phyloP scores from a whole-genome alignment of 2,113 vertebrate species.

The Otis tarda region DNA sequence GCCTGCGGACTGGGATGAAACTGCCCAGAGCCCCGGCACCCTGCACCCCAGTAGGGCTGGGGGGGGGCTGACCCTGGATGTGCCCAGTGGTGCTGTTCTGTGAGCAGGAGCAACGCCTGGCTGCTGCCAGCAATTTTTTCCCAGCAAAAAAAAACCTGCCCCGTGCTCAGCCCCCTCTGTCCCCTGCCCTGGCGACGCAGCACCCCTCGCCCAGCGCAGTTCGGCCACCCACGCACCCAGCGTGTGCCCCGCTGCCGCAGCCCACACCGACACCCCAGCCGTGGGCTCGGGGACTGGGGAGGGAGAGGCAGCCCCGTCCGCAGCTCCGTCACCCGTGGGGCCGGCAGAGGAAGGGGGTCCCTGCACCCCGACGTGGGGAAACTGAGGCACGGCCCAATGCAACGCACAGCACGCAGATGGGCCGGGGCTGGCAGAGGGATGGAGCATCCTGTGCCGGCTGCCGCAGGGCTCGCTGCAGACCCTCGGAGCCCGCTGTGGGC shows the following conservation, averaged over 20 bases:
- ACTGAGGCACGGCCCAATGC: background rate
- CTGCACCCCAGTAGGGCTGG: rapidly evolving
- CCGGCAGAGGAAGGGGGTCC: background rate
- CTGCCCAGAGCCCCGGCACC: background rate
- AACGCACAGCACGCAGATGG: rapidly evolving
- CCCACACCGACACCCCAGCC: rapidly evolving
- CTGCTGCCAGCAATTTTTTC: background rate
- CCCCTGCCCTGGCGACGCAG: background rate
- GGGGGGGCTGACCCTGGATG: no score
- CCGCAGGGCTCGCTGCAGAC: rapidly evolving
- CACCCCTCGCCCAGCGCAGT: rapidly evolving
- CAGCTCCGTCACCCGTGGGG: background rate
- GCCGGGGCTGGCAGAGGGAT: background rate
- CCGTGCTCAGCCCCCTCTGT: rapidly evolving
- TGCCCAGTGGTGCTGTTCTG: background rate
- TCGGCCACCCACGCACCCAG: background rate
- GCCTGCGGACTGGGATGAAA: background rate
- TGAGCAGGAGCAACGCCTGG: background rate
- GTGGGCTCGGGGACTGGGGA: rapidly evolving
- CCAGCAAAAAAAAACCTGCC: rapidly evolving
- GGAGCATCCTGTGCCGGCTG: background rate
- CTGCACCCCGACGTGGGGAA: background rate
- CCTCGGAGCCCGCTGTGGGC: background rate
- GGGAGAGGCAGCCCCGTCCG: background rate
- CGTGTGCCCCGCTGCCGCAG: background rate